Conservation (phyloP, 2,797 vertebrate genomes). For the Centroberyx gerrardi region DNA sequence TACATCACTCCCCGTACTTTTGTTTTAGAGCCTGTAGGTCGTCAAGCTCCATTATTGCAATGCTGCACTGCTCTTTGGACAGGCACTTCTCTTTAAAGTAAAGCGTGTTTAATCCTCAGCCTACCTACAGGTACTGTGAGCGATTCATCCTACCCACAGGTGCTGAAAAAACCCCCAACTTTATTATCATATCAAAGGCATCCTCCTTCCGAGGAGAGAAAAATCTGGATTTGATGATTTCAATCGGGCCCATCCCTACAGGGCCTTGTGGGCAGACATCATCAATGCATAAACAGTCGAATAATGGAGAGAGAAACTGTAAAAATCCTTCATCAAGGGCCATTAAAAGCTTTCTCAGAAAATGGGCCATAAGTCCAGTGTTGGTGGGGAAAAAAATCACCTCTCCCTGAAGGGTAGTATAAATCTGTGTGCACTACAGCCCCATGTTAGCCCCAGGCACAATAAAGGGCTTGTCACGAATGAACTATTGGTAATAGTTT, state of each 20-base stretch:
- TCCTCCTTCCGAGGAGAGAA: constrained; percentile 61
- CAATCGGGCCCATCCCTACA: constrained; percentile 59
- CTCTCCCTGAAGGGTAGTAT: constrained; percentile 66
- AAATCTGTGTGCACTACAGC: constrained; percentile 62
- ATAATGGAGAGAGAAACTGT: constrained; percentile 74
- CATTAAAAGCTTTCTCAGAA: constrained; percentile 75
- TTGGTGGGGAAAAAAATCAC: constrained; percentile 67
- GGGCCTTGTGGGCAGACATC: constrained; percentile 67
- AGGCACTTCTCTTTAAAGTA: constrained; percentile 34
- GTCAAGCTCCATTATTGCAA: background rate
- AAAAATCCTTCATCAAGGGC: constrained; percentile 75
- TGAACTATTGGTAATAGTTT: constrained; percentile 75
- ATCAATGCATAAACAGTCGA: constrained; percentile 78
- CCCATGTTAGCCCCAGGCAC: constrained; percentile 65
- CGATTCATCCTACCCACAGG: constrained; percentile 64
- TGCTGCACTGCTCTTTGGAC: constrained; percentile 18
- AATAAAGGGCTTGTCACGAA: constrained; percentile 77
- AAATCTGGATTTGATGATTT: constrained; percentile 74
- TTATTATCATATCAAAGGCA: constrained; percentile 80
- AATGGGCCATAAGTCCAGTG: constrained; percentile 71
- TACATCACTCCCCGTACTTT: background rate
- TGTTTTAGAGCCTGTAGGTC: background rate
- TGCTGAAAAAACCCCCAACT: constrained; percentile 32
- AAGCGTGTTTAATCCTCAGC: constrained; percentile 49
- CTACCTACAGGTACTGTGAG: constrained; percentile 52